Percentiles rank a stretch among this genome's conserved stretches.
Evolutionary conservation across 2,888 invertebrate genomes (phyloP).

Genomic region (Syrphus vitripennis): DNA sequence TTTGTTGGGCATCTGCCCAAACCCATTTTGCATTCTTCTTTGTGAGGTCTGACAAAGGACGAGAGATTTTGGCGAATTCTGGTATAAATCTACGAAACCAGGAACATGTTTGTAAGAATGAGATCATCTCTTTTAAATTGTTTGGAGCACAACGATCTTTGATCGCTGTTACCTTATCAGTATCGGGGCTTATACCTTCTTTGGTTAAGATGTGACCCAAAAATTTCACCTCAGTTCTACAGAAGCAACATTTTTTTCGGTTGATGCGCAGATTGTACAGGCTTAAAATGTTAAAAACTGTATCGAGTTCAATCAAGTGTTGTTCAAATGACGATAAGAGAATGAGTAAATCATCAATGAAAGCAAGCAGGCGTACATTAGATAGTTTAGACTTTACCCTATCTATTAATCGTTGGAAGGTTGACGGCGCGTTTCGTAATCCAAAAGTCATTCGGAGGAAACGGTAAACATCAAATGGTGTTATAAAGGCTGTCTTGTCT

Average conservation of each 20-base stretch:
- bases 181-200: conserved; percentile 59
- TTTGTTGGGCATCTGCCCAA: too few species aligned
- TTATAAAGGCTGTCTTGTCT: background rate
- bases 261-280: conserved; percentile 71
- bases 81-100: conserved; percentile 76
- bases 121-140: conserved; percentile 7
- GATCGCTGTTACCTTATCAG: conserved; percentile 5
- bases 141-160: background rate
- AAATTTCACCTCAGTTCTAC: conserved; percentile 72
- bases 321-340: conserved; percentile 72
- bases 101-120: conserved; percentile 74
- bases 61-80: conserved; percentile 74
- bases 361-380: background rate
- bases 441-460: background rate
- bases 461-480: too few species aligned
- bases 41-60: too few species aligned
- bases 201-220: conserved; percentile 75
- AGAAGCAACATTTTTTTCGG: conserved; percentile 72
- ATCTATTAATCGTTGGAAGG: background rate
- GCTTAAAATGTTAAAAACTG: conserved; percentile 41
- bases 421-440: background rate
- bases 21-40: too few species aligned
- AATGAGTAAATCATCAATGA: conserved; percentile 74
- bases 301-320: conserved; percentile 73
- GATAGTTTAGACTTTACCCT: background rate